Conservation (phyloP, 2,888 invertebrate species). For the Perizoma flavofasciatum region DNA sequence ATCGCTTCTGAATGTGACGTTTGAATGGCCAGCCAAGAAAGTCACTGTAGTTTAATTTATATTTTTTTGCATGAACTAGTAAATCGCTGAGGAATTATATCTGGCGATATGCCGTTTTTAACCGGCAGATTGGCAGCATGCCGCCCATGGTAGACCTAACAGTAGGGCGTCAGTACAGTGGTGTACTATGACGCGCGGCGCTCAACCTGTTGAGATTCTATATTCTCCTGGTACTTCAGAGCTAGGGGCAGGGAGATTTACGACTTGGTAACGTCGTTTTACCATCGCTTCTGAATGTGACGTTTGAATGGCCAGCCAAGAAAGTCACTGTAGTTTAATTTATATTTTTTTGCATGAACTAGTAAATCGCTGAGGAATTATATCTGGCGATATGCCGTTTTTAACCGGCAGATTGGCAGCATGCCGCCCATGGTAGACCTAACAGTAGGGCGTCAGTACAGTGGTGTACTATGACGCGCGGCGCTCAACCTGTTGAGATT, state of each 20-base stretch:
- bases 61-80: too few relatives aligned
- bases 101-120: too few relatives aligned
- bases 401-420: slow-evolving; percentile 1
- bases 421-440: neutral
- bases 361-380: too few relatives aligned
- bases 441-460: slow-evolving; percentile 22
- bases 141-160: slow-evolving; percentile 8
- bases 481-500: slow-evolving; percentile 26
- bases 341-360: too few relatives aligned
- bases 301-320: too few relatives aligned
- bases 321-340: too few relatives aligned
- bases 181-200: slow-evolving; percentile 12
- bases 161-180: slow-evolving; percentile 15
- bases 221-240: slow-evolving; percentile 27
- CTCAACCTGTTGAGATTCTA: slow-evolving; percentile 27
- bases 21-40: too few relatives aligned
- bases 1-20: too few relatives aligned
- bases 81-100: too few relatives aligned
- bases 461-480: slow-evolving; percentile 11
- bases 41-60: too few relatives aligned
- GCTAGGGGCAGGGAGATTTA: neutral
- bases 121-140: slow-evolving; percentile 1
- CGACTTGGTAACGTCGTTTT: neutral
- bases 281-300: neutral
- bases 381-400: too few relatives aligned